Evolutionary conservation across 2,888 invertebrate species (phyloP), one percentile per base, ranked within the genome.

Genomic region (Ceriagrion tenellum): DNA sequence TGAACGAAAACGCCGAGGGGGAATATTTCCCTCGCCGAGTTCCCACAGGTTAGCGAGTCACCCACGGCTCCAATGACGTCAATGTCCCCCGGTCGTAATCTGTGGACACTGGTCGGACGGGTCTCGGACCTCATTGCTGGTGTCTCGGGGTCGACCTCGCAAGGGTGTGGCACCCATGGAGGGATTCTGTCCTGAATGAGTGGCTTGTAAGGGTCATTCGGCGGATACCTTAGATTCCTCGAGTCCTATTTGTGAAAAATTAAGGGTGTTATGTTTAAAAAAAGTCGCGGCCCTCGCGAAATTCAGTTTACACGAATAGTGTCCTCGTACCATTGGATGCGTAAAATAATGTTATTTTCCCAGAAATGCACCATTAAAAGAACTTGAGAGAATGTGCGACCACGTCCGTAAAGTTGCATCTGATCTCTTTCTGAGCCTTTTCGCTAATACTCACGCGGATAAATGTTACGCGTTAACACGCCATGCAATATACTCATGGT

Each of bases 1-100:
- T 98, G 98, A 95, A 98, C 98, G 96, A 98, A 97, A 0, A 98
- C 98, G 4, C 98, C 98, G 3, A 98, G 97, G 0, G 98, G 98
- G 96, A 97, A 98, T 96, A 98, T 98, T 96, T 98, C 98, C 96
- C 98, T 96, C 0, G 98, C 98, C 0, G 98, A 98, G 96, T 98
- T 98, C 74, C 90, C 95, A 26, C 98, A 98, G 1, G 98, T 98
- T 96, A 98, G 96, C 0, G 98, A 98, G 96, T 98, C 98, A 0
- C 98, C 98, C 96, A 98, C 97, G 0, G 98, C 98, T 0, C 98
- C 98, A 26, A 98, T 97, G 69, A 98, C 98, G 96, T 98, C 98
- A 93, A 98, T 98, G 96, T 98, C 98, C 6, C 98, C 98, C 0
- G 98, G 98, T 88, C 98, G 97, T 69, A 98, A 97, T 81, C 97